phyloP scores from a whole-genome alignment of 2,888 invertebrate species.

The Lepidocyrtinus sp. region DNA sequence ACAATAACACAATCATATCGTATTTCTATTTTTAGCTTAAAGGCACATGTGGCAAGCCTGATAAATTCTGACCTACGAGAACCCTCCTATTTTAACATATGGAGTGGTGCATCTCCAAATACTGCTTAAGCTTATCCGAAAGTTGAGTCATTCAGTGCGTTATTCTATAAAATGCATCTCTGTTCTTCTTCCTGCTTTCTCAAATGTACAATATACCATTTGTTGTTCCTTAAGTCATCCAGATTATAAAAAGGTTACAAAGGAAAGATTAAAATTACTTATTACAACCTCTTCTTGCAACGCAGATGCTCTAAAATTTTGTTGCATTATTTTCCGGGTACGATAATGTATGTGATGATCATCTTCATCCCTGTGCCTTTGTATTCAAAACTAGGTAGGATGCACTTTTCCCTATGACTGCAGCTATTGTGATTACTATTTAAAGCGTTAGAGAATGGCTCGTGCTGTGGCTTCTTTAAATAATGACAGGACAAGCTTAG shows the following conservation, averaged over 20 bases:
- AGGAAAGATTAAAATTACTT: not conserved
- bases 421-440: no score
- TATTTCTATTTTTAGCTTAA: not conserved
- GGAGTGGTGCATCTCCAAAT: not conserved
- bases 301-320: conserved; percentile 13
- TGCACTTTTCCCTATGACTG: no score
- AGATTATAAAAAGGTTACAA: not conserved
- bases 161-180: not conserved
- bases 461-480: conserved; percentile 21
- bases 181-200: not conserved
- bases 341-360: no score
- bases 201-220: not conserved
- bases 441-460: conserved; percentile 12
- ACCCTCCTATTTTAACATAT: conserved; percentile 14
- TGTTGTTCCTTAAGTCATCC: not conserved
- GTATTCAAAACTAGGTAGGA: no score
- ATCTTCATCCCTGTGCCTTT: no score
- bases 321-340: no score
- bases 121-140: not conserved
- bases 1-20: no score
- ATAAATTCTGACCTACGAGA: conserved; percentile 5
- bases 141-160: no score
- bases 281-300: not conserved
- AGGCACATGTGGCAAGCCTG: conserved; percentile 15
- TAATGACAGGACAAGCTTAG: not conserved